Base-by-base conservation (phyloP, 2,888 invertebrate genomes). In the Zygothrica quintamaculata region DNA sequence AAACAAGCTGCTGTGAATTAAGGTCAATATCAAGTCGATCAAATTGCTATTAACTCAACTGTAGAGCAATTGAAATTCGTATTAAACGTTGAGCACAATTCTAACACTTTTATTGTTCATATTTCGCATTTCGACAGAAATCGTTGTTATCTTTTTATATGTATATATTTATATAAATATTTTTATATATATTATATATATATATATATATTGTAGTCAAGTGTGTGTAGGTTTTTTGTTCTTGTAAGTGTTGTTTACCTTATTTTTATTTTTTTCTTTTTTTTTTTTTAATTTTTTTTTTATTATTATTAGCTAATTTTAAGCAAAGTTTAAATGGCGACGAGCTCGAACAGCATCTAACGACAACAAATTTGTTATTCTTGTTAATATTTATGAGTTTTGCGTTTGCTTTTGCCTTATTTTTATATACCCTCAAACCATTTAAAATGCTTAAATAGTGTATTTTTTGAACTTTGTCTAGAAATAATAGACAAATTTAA, bases 271-370 rank as follows among this genome's bases (percentile, higher is more conserved):
- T 3, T 52, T 42, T 31, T 34, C n/a, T 11, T 26, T 46, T 56
- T 50, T 47, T 42, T 8, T 44, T 55, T 58, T 25, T 39, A 25
- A 7, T 8, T 42, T 56, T 61, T 75, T 75, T 52, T 25, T 48
- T 48, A 60, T 57, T 77, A 52, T 58, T 82, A 77, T 79, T 81
- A 81, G 84, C 84, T 81, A 87, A 82, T 82, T 82, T 84, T 58
- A 81, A 73, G 50, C 67, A 62, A 65, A 67, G 68, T 55, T 64
- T 75, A 84, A 77, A 84, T 84, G 81, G 78, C 84, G 74, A 34
- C 51, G 60, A 16, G 15, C 39, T 43, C 34, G 74, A 73, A 52
- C 56, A 47, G 44, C 61, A 75, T 59, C 70, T 65, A 71, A 74
- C 58, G 69, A 71, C 65, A 43, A 56, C 42, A 59, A 72, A 59